phyloP scores from a whole-genome alignment of 92 coral and sea anemone species.

The Phenganax subtilis region DNA sequence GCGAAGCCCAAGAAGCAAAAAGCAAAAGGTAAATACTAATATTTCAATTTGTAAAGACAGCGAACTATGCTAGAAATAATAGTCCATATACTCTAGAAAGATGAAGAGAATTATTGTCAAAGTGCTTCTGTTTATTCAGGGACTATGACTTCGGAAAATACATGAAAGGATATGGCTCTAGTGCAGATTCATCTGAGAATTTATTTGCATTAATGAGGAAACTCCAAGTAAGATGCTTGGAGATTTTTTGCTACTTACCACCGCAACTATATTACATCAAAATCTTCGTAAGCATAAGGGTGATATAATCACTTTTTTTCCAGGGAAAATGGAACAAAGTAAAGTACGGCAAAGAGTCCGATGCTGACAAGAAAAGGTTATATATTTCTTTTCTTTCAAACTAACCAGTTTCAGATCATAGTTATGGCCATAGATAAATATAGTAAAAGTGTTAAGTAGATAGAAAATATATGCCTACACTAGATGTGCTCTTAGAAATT shows the following conservation, averaged over 20 bases:
- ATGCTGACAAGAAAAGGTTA: too few relatives aligned
- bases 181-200: not conserved
- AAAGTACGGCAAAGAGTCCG: too few relatives aligned
- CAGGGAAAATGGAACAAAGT: too few relatives aligned
- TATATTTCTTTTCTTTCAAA: too few relatives aligned
- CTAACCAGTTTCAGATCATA: too few relatives aligned
- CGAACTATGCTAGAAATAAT: not conserved
- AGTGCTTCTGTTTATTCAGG: too few relatives aligned
- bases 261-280: not conserved
- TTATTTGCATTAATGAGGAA: slow-evolving; percentile 2
- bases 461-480: too few relatives aligned
- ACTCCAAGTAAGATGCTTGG: slow-evolving; percentile 9
- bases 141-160: not conserved
- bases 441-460: too few relatives aligned
- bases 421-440: too few relatives aligned
- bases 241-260: not conserved
- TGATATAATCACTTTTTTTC: too few relatives aligned
- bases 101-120: not conserved
- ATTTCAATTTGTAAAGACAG: not conserved
- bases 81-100: too few relatives aligned
- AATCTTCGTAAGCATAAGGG: too few relatives aligned
- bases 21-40: not conserved
- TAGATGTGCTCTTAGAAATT: not conserved
- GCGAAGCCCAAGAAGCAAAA: not conserved
- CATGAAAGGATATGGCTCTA: not conserved